Evolutionary conservation across 2,113 vertebrate genomes (phyloP).

Genomic region (Apteryx owenii): DNA sequence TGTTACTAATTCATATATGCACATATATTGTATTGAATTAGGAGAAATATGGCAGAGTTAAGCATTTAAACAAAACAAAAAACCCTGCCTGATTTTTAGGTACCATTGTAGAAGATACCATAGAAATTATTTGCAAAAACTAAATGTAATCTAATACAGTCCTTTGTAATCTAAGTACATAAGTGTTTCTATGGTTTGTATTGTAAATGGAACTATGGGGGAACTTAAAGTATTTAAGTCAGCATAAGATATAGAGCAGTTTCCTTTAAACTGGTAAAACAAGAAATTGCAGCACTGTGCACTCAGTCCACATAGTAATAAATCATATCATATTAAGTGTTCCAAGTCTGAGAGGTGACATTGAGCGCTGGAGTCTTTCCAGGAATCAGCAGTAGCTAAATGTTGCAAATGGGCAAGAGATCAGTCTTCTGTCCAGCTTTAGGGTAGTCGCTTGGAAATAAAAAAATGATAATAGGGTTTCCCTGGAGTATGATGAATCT

Average conservation of each 20-base stretch:
- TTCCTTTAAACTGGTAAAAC: slow-evolving; percentile 33
- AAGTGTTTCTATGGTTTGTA: not conserved
- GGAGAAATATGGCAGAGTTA: not conserved
- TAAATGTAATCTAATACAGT: not conserved
- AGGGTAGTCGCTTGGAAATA: not conserved
- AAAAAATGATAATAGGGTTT: slow-evolving; percentile 19
- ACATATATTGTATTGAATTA: not conserved
- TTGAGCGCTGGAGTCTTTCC: slow-evolving; percentile 21
- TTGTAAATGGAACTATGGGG: not conserved
- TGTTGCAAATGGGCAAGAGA: slow-evolving; percentile 5
- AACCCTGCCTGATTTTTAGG: not conserved
- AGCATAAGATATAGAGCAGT: not conserved
- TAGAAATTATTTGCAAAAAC: not conserved
- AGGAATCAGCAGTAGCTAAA: slow-evolving; percentile 14
- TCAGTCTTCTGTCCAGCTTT: slow-evolving; percentile 17
- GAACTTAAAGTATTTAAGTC: not conserved
- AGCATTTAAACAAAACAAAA: not conserved
- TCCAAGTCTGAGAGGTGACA: slow-evolving; percentile 8
- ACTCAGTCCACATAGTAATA: slow-evolving; percentile 3
- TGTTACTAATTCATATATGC: not conserved
- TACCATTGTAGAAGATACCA: not conserved
- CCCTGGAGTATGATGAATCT: not conserved
- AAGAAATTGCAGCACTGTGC: not conserved
- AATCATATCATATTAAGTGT: slow-evolving; percentile 17
- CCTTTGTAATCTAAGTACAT: slow-evolving; percentile 3